phyloP scores from a whole-genome alignment of 2,888 invertebrate genomes.

The Gymnosoma rotundatum region DNA sequence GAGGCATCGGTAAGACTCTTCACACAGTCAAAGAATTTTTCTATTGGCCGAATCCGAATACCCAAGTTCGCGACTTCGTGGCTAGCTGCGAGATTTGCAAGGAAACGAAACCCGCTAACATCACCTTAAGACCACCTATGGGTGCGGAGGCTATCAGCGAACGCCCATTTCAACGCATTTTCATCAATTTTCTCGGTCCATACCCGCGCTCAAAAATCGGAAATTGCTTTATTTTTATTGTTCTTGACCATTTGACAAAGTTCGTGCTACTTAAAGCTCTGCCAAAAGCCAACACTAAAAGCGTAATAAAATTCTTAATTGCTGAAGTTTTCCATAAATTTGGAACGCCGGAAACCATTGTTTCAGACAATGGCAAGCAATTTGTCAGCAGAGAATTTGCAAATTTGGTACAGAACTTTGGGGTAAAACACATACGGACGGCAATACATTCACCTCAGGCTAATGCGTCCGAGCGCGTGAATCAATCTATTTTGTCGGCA shows the following conservation, averaged over 20 bases:
- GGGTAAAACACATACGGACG: no score
- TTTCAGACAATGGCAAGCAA: no score
- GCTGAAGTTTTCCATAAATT: constrained; percentile 5
- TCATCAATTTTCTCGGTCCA: neutral
- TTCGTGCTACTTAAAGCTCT: neutral
- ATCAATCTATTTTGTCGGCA: no score
- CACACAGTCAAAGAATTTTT: neutral
- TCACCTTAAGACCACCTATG: neutral
- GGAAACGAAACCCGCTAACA: neutral
- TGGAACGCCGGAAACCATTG: neutral
- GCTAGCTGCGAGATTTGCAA: neutral
- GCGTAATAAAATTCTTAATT: neutral
- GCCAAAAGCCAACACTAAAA: neutral
- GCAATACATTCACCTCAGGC: no score
- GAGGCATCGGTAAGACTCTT: neutral
- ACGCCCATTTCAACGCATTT: neutral
- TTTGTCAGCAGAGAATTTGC: no score
- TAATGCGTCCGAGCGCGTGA: no score
- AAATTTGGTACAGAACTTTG: no score
- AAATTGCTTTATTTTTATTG: no score
- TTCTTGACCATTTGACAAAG: neutral
- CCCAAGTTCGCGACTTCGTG: neutral
- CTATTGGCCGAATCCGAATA: neutral
- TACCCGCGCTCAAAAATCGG: no score
- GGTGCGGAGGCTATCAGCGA: neutral